A percentile compares a stretch with the other conserved stretches of the same genome.
phyloP scores from a whole-genome alignment of 1,140 invertebrate genomes.

The Matsumurasca onukii region DNA sequence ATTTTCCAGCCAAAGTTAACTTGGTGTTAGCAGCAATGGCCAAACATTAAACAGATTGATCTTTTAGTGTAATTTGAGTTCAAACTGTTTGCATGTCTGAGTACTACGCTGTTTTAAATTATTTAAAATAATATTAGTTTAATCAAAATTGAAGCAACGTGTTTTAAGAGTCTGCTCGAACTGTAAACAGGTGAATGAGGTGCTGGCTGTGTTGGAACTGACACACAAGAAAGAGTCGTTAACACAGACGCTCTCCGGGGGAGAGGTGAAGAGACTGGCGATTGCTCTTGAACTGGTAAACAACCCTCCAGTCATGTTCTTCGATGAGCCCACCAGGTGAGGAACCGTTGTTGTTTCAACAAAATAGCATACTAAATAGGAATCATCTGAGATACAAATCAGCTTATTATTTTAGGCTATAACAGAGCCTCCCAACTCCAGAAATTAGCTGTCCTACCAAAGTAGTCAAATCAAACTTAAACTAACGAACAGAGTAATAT shows the following conservation, averaged over 20 bases:
- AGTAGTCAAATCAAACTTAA: no score
- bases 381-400: not conserved
- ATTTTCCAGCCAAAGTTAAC: no score
- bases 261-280: constrained; percentile 82
- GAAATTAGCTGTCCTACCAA: not conserved
- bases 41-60: no score
- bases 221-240: constrained; percentile 9
- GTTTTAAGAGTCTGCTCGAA: not conserved
- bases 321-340: constrained; percentile 93
- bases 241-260: constrained; percentile 76
- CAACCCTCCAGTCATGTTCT: constrained; percentile 88
- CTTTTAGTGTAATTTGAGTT: no score
- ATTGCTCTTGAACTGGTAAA: constrained; percentile 85
- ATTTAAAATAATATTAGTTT: no score
- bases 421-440: not conserved
- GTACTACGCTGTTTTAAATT: no score
- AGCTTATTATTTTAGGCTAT: not conserved
- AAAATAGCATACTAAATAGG: not conserved
- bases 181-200: not conserved
- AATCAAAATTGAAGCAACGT: not conserved
- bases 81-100: no score
- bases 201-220: not conserved
- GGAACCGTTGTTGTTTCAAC: not conserved
- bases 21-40: no score
- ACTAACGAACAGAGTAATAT: no score